Evolutionary conservation across 2,888 invertebrate species (phyloP).

Genomic region (Halocaridina rubra): DNA sequence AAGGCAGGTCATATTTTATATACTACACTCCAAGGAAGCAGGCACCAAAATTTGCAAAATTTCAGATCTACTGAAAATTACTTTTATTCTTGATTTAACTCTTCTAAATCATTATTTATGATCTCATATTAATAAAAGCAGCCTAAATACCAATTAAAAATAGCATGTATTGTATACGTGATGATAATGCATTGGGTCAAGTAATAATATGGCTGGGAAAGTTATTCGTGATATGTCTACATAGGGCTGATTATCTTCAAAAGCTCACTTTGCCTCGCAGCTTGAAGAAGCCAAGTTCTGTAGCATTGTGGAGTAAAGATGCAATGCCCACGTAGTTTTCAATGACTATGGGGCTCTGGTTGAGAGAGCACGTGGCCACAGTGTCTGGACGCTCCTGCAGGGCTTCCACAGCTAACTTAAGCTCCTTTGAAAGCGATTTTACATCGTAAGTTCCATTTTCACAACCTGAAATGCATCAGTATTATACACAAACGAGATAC

Average conservation of each 20-base stretch:
- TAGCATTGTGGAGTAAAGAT: slow-evolving; percentile 84
- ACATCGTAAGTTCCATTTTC: slow-evolving; percentile 73
- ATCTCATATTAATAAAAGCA: too few relatives aligned
- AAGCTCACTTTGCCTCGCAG: slow-evolving; percentile 88
- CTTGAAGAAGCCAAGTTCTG: slow-evolving; percentile 86
- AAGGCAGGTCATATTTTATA: too few relatives aligned
- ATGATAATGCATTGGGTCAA: too few relatives aligned
- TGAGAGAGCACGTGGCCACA: slow-evolving; percentile 69
- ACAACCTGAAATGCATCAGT: slow-evolving; percentile 64
- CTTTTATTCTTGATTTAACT: too few relatives aligned
- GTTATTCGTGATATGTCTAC: not conserved
- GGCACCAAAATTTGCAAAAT: not conserved
- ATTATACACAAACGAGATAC: too few relatives aligned
- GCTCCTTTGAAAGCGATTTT: slow-evolving; percentile 74
- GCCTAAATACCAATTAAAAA: too few relatives aligned
- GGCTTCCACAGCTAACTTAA: slow-evolving; percentile 73
- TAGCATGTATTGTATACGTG: too few relatives aligned
- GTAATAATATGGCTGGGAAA: too few relatives aligned
- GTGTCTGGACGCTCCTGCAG: slow-evolving; percentile 68
- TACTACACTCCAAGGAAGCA: too few relatives aligned
- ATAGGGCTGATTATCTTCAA: slow-evolving; percentile 67
- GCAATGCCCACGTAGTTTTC: slow-evolving; percentile 84
- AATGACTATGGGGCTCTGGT: slow-evolving; percentile 79
- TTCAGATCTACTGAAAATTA: too few relatives aligned
- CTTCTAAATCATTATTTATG: too few relatives aligned